Evolutionary conservation across 2,888 invertebrate species (phyloP).

Genomic region (Cerastoderma edule): DNA sequence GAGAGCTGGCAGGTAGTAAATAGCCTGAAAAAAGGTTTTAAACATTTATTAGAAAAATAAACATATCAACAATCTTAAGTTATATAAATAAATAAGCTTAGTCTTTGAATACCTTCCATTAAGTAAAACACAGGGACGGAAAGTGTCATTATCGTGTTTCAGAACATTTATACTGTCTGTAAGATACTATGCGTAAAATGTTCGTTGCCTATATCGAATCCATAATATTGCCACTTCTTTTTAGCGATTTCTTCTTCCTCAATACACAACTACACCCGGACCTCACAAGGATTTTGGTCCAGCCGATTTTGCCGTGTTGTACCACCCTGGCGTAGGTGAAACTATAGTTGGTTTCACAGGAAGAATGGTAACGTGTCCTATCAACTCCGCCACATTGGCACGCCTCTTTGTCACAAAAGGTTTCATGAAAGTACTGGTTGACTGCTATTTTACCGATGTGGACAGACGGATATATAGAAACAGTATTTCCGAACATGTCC

Average conservation of each 20-base stretch:
- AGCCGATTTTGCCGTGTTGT: conserved; percentile 32
- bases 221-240: not conserved
- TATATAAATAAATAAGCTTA: too few relatives aligned
- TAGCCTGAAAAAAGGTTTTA: too few relatives aligned
- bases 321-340: conserved; percentile 37
- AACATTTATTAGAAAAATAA: too few relatives aligned
- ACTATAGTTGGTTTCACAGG: conserved; percentile 36
- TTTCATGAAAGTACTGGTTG: conserved; percentile 36
- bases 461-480: conserved; percentile 27
- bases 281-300: conserved; percentile 32
- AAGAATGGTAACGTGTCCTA: conserved; percentile 10
- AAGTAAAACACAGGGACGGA: too few relatives aligned
- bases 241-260: not conserved
- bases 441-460: conserved; percentile 17
- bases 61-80: too few relatives aligned
- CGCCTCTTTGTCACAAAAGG: conserved; percentile 32
- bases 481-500: conserved; percentile 36
- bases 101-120: too few relatives aligned
- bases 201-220: too few relatives aligned
- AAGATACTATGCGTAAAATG: too few relatives aligned
- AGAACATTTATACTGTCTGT: too few relatives aligned
- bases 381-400: conserved; percentile 36
- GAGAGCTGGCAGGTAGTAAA: too few relatives aligned
- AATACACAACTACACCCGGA: conserved; percentile 42
- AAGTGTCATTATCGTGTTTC: too few relatives aligned